Conservation (phyloP, 2,888 invertebrate genomes). For the Rhamnusium bicolor region DNA sequence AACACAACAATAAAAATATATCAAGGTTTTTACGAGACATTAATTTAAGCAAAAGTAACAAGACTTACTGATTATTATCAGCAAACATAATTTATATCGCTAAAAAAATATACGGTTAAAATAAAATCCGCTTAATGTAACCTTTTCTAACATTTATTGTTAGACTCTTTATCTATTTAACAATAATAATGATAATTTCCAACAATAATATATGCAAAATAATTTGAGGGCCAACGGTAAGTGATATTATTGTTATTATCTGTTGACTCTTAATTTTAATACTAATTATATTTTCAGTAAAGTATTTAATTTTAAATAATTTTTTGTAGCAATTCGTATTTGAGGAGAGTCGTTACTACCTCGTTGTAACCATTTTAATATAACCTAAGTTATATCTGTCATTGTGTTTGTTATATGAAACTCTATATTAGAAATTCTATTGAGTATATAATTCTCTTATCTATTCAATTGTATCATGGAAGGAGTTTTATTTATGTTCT, state of each 20-base stretch:
- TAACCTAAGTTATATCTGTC: no score
- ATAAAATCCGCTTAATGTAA: slow-evolving; percentile 22
- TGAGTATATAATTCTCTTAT: no score
- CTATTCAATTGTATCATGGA: no score
- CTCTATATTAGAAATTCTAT: no score
- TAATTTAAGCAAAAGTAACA: slow-evolving; percentile 6
- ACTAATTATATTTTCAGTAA: neutral
- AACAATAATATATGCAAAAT: neutral
- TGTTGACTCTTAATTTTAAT: neutral
- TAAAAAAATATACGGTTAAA: neutral
- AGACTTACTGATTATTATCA: slow-evolving; percentile 15
- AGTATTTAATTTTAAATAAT: no score
- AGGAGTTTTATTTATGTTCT: no score
- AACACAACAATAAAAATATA: slow-evolving; percentile 23
- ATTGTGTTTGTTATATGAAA: no score
- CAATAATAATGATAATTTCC: slow-evolving; percentile 15
- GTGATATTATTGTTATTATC: neutral
- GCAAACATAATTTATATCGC: slow-evolving; percentile 14
- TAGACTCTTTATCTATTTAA: neutral
- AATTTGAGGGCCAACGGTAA: no score
- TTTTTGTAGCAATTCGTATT: neutral
- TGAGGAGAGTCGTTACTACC: no score
- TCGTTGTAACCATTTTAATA: no score
- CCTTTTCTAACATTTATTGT: slow-evolving; percentile 4
- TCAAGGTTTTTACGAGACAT: slow-evolving; percentile 15